A percentile compares a stretch with the other conserved stretches of the same genome.
Evolutionary conservation across 2,797 vertebrate genomes (phyloP).

Genomic region (Rallus crepitans): DNA sequence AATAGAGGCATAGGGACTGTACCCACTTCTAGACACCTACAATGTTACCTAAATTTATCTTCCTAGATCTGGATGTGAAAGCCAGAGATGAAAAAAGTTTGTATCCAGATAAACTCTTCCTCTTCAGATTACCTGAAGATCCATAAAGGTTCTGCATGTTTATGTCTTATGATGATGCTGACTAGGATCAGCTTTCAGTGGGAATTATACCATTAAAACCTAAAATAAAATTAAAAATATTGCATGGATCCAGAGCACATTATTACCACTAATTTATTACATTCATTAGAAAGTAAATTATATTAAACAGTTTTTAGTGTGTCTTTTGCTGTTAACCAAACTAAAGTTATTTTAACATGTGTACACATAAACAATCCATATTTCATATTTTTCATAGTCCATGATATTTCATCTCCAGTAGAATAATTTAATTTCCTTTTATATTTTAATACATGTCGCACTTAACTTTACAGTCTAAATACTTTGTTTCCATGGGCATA

Average conservation of each 20-base stretch:
- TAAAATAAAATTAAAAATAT: background rate
- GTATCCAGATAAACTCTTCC: background rate
- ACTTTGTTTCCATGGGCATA: background rate
- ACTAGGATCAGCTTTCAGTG: background rate
- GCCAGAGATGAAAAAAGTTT: background rate
- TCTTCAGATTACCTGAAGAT: background rate
- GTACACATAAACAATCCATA: background rate
- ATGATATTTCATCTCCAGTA: background rate
- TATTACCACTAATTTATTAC: background rate
- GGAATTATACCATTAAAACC: background rate
- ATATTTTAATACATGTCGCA: background rate
- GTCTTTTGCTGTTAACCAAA: background rate
- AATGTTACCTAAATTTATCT: background rate
- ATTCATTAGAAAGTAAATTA: background rate
- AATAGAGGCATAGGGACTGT: background rate
- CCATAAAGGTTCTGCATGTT: background rate
- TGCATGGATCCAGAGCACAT: background rate
- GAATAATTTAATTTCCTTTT: background rate
- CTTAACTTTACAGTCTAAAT: background rate
- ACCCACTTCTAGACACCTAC: background rate
- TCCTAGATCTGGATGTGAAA: background rate
- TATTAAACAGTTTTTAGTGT: background rate
- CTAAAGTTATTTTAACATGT: background rate
- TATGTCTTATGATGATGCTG: background rate
- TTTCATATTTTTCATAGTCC: background rate